A percentile compares a stretch with the other conserved stretches of the same genome.
These are phyloP conservation scores for Aepyceros melampus DNA, from an alignment of 2,113 vertebrate genomes.

Conservation along the genomic window DNA sequence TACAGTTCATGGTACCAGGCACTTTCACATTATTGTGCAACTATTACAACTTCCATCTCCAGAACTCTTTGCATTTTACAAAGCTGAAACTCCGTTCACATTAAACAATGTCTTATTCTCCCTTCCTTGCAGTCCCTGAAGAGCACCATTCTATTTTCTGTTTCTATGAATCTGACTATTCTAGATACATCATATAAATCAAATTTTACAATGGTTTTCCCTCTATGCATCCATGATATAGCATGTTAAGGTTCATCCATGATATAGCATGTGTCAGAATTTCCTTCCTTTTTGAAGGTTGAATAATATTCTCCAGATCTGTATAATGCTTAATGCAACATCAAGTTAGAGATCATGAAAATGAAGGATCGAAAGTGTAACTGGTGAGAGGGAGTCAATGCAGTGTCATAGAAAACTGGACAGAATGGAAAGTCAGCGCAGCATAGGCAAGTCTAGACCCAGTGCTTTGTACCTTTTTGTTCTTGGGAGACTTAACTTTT, in stretches of 20 bases:
- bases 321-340: neutral
- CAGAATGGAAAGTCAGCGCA: neutral
- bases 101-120: neutral
- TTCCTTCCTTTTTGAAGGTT: neutral
- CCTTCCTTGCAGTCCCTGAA: neutral
- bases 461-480: neutral
- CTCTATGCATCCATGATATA: neutral
- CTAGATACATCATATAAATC: neutral
- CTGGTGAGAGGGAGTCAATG: neutral
- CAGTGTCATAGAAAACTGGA: neutral
- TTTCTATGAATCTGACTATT: neutral
- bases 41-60: neutral
- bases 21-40: neutral
- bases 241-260: neutral
- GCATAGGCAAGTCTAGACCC: neutral
- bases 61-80: neutral
- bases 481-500: neutral
- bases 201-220: neutral
- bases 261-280: neutral
- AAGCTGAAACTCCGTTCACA: neutral
- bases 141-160: neutral
- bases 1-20: neutral
- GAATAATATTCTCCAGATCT: neutral
- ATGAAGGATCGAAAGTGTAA: neutral
- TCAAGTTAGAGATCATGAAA: neutral